phyloP scores from a whole-genome alignment of 2,888 invertebrate species.

The Dynastes maya region DNA sequence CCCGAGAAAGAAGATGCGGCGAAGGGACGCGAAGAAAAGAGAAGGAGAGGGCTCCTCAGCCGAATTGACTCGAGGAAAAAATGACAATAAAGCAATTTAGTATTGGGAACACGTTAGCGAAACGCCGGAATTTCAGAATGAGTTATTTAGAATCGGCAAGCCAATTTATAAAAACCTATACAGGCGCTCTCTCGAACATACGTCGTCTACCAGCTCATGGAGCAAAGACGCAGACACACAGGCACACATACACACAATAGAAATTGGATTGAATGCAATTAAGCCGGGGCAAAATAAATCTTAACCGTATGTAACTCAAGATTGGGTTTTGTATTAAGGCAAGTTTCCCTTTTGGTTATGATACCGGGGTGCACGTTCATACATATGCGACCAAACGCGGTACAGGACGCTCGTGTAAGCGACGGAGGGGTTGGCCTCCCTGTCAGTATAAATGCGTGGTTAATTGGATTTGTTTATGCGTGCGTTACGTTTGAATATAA shows the following conservation, averaged over 20 bases:
- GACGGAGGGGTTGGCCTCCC: slow-evolving; percentile 61
- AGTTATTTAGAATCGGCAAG: slow-evolving; percentile 40
- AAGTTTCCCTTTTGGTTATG: slow-evolving; percentile 49
- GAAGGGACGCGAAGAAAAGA: slow-evolving; percentile 8
- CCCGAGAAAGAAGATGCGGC: not conserved
- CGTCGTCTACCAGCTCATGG: not conserved
- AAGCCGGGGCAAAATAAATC: slow-evolving; percentile 50
- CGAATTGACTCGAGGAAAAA: slow-evolving; percentile 12
- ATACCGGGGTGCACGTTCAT: slow-evolving; percentile 34
- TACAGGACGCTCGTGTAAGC: not conserved
- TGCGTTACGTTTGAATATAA: slow-evolving; percentile 66
- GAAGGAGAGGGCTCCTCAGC: not conserved
- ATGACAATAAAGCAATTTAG: slow-evolving; percentile 37
- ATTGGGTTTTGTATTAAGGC: slow-evolving; percentile 50
- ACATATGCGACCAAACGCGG: slow-evolving; percentile 20
- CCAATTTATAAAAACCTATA: slow-evolving; percentile 36
- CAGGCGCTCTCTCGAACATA: slow-evolving; percentile 1
- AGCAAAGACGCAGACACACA: not conserved
- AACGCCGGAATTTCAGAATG: slow-evolving; percentile 38
- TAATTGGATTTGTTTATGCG: slow-evolving; percentile 70
- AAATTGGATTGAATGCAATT: slow-evolving; percentile 51
- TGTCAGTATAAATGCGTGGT: slow-evolving; percentile 69
- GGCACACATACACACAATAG: slow-evolving; percentile 35
- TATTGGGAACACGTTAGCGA: slow-evolving; percentile 35
- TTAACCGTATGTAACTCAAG: slow-evolving; percentile 51